Evolutionary conservation across 1,140 invertebrate genomes (phyloP), one percentile per base, ranked within the genome.

Genomic region (Arion vulgaris): DNA sequence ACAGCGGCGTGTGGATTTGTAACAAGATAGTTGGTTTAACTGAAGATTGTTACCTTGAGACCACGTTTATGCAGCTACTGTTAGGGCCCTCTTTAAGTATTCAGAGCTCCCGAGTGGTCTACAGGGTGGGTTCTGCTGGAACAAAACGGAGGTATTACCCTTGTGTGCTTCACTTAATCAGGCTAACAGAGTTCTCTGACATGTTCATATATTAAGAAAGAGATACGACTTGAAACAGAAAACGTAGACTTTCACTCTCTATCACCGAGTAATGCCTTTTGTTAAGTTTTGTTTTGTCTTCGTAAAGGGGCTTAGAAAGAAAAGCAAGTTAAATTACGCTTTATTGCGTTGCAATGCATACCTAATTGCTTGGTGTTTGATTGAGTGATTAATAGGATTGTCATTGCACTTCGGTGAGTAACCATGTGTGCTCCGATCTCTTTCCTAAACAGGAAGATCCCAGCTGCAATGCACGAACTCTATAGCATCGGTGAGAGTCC

Each of bases 81-180:
- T 32, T 66, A 66, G 62, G 17, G 62, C 11, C 62, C 62, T 66
- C 62, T 66, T 2, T 7, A 28, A 66, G 62, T 23, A 66, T 32
- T 32, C 62, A 66, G 11, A 34, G 28, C 62, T 32, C n/a, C 7
- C 62, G 62, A 66, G 62, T 2, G n/a, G 28, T 23, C 62, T 66
- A 32, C 62, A 66, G n/a, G 11, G 62, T 32, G n/a, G 62, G 0
- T 57, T 19, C n/a, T 66, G 2, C 62, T 28, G 62, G 62, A 13
- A 66, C 62, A 66, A 66, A 66, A 66, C 28, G 62, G 62, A 7
- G n/a, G n/a, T 32, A 66, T n/a, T 57, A 57, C 62, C 62, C 62
- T 17, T 66, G 28, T 4, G 62, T 32, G 62, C 7, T 17, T 66
- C 62, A 66, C 5, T 28, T 66, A 66, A 66, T 66, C 62, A 23